Percentiles rank a stretch among this genome's conserved stretches.
These are phyloP conservation scores for Chalcis sispes DNA, from an alignment of 2,888 invertebrate species.

Conservation along the genomic window DNA sequence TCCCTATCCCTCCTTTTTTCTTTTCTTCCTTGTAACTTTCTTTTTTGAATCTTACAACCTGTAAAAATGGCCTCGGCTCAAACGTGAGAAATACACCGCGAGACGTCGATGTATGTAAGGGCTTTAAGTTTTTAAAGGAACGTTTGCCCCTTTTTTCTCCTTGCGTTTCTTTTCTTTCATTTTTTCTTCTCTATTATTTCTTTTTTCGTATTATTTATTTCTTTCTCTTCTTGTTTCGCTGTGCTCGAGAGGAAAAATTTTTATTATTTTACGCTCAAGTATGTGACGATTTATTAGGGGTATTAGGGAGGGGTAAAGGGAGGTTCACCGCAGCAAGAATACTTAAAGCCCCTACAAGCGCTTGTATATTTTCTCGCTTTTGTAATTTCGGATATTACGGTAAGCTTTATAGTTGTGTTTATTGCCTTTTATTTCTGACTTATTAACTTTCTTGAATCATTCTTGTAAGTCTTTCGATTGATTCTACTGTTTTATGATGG, in stretches of 20 bases:
- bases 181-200: neutral
- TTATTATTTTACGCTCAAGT: conserved; percentile 14
- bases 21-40: conserved; percentile 8
- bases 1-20: neutral
- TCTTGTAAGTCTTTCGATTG: too few relatives aligned
- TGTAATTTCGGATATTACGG: conserved; percentile 6
- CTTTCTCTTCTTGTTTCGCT: neutral
- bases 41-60: too few relatives aligned
- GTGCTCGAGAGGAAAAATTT: conserved; percentile 2
- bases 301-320: conserved; percentile 18
- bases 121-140: neutral
- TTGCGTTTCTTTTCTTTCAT: neutral
- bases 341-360: too few relatives aligned
- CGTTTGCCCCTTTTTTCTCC: neutral
- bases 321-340: neutral
- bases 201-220: neutral
- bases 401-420: conserved; percentile 2
- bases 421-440: neutral
- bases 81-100: conserved; percentile 38
- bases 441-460: too few relatives aligned
- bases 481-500: too few relatives aligned
- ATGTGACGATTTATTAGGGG: conserved; percentile 27
- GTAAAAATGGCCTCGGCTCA: conserved; percentile 44
- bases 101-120: neutral
- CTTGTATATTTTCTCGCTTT: neutral